phyloP scores from a whole-genome alignment of 2,888 invertebrate species.

The Drosophila atripex region DNA sequence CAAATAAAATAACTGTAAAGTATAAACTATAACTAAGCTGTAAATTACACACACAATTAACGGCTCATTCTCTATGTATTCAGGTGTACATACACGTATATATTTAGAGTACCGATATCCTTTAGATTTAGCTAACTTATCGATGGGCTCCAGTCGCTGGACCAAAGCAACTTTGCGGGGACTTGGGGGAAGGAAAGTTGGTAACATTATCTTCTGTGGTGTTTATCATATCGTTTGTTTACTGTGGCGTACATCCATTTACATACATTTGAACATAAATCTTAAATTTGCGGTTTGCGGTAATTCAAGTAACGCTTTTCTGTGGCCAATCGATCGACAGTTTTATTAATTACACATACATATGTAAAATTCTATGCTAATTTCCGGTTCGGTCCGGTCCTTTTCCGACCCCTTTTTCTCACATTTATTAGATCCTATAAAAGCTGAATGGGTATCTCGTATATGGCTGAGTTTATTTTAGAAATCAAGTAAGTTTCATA shows the following conservation, averaged over 20 bases:
- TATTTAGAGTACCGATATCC: conserved; percentile 35
- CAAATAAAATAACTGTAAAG: conserved; percentile 41
- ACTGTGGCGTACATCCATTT: conserved; percentile 43
- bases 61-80: conserved; percentile 40
- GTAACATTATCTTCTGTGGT: not conserved
- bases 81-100: conserved; percentile 27
- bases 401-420: conserved; percentile 14
- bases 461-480: conserved; percentile 35
- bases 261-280: conserved; percentile 45
- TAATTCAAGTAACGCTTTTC: conserved; percentile 49
- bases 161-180: conserved; percentile 38
- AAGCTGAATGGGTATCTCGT: conserved; percentile 63
- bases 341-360: conserved; percentile 69
- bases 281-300: conserved; percentile 28
- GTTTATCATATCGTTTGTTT: conserved; percentile 13
- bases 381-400: conserved; percentile 6
- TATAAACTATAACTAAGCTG: conserved; percentile 44
- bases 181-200: no score
- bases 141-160: conserved; percentile 47
- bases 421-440: conserved; percentile 65
- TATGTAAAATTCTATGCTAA: conserved; percentile 43
- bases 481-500: conserved; percentile 34
- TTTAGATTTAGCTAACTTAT: conserved; percentile 46
- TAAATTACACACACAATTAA: conserved; percentile 68
- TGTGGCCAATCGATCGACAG: conserved; percentile 57